phyloP scores from a whole-genome alignment of 2,888 invertebrate genomes.

The Ecdyonurus torrentis region DNA sequence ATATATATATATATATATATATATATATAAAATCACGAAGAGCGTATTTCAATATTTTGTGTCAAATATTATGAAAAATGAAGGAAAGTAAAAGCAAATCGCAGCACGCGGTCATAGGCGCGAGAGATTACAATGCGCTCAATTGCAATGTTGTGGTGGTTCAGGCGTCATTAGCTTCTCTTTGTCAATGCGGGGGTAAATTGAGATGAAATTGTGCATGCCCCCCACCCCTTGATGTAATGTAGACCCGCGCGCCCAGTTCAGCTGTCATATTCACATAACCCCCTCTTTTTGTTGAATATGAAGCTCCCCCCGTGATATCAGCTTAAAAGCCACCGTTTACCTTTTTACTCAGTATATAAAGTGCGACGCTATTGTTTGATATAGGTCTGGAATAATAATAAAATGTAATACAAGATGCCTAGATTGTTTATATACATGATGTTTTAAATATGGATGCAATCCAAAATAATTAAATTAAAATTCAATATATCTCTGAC shows the following conservation, averaged over 20 bases:
- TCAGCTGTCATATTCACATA: background rate
- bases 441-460: no score
- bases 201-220: background rate
- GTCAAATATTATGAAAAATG: no score
- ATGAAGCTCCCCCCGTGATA: background rate
- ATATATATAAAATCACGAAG: no score
- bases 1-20: no score
- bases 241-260: no score
- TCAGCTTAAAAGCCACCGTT: background rate
- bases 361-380: background rate
- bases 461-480: no score
- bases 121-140: background rate
- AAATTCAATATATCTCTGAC: no score
- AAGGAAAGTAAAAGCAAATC: background rate
- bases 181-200: background rate
- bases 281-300: background rate
- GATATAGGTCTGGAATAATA: no score
- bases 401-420: no score
- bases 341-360: background rate
- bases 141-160: background rate
- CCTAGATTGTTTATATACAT: no score
- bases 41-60: no score
- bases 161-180: background rate
- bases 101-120: background rate
- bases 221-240: background rate